Conservation (phyloP, 2,113 vertebrate genomes). For the Psilopsiagon aymara region DNA sequence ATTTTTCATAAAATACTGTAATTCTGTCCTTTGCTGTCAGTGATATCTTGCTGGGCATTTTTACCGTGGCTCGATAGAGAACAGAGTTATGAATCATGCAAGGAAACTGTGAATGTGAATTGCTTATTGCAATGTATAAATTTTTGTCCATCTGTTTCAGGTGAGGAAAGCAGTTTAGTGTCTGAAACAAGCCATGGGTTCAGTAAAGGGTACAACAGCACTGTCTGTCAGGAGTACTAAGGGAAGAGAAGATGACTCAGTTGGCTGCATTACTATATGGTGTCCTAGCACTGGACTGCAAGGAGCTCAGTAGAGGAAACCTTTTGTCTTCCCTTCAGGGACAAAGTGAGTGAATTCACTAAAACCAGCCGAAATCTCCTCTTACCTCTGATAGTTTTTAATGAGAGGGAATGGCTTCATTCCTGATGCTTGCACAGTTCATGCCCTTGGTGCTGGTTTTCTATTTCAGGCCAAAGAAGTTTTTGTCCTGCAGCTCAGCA, state of each 20-base stretch:
- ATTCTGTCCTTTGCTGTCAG: background rate
- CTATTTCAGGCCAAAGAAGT: background rate
- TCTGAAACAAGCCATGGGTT: background rate
- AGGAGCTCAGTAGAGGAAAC: background rate
- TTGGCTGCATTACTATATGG: background rate
- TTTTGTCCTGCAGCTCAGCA: background rate
- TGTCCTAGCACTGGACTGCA: accelerated
- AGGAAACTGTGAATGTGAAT: background rate
- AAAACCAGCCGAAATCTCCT: background rate
- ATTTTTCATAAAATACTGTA: background rate
- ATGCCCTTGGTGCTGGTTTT: background rate
- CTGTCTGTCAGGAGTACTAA: background rate
- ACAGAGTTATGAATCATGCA: background rate
- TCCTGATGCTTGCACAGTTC: background rate
- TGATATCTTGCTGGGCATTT: background rate
- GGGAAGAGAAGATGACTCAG: background rate
- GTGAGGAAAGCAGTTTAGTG: background rate
- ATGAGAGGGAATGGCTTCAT: background rate
- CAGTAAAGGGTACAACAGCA: background rate
- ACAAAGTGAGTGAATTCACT: background rate
- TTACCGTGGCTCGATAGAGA: background rate
- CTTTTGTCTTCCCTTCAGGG: background rate
- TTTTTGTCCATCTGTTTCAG: background rate
- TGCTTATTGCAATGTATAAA: background rate
- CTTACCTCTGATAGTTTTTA: background rate